Conservation (phyloP, 2,113 vertebrate genomes). For the Plectropomus leopardus region DNA sequence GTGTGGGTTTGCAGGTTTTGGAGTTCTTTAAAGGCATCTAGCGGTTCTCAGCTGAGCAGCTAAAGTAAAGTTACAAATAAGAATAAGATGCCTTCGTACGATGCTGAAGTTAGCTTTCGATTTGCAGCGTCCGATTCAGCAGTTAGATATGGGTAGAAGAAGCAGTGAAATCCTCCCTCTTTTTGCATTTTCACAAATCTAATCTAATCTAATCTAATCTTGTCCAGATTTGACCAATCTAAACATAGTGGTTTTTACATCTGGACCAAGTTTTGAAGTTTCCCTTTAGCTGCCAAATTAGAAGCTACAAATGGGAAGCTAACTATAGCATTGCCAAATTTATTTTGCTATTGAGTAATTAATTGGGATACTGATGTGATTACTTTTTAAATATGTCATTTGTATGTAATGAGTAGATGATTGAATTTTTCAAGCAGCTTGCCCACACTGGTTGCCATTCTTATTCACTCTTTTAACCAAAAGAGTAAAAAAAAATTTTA, state of each 20-base stretch:
- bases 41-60: background rate
- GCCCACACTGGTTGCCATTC: background rate
- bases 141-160: too few species aligned
- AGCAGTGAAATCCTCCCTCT: too few species aligned
- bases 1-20: background rate
- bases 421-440: background rate
- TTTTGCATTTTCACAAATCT: too few species aligned
- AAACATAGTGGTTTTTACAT: too few species aligned
- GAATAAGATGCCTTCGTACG: too few species aligned
- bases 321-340: background rate
- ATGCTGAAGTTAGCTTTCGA: too few species aligned
- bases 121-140: too few species aligned
- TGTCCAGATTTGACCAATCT: too few species aligned
- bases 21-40: background rate
- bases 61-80: background rate
- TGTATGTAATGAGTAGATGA: background rate
- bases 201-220: too few species aligned
- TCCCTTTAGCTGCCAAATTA: too few species aligned
- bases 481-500: background rate
- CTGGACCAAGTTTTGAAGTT: too few species aligned
- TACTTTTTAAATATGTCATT: background rate
- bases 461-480: background rate
- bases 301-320: too few species aligned
- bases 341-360: background rate
- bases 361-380: background rate